Percentiles rank a stretch among this genome's conserved stretches.
Conservation (phyloP, 2,113 vertebrate genomes). For the Fulica atra region DNA sequence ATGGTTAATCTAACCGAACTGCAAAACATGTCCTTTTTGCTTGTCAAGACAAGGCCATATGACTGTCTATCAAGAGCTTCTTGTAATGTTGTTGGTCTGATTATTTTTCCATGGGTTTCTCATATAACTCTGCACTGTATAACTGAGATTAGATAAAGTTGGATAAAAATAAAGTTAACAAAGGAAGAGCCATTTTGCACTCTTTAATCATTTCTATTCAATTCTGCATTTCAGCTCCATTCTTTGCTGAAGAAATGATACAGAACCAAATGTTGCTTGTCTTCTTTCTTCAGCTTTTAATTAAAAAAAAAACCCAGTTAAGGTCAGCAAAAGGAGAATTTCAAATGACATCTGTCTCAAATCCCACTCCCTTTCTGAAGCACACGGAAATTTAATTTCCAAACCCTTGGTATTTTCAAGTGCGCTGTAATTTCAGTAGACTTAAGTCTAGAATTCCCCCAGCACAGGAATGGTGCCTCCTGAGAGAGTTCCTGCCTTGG, state of each 20-base stretch:
- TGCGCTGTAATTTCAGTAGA: not conserved
- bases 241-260: not conserved
- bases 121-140: constrained; percentile 16
- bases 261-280: not conserved
- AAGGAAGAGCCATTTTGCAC: not conserved
- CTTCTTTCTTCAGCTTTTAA: constrained; percentile 13
- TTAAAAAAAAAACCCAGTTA: not conserved
- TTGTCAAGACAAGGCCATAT: not conserved
- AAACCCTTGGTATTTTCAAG: not conserved
- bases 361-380: not conserved
- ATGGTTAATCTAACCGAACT: not conserved
- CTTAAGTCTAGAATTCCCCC: not conserved
- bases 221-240: not conserved
- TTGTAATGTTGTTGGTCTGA: not conserved
- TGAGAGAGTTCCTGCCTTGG: constrained; percentile 19
- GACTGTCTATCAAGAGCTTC: not conserved
- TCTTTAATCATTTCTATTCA: not conserved
- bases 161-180: constrained; percentile 25
- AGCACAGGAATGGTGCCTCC: not conserved
- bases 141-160: constrained; percentile 49
- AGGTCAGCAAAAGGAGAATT: constrained; percentile 7
- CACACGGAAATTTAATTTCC: not conserved
- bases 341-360: not conserved
- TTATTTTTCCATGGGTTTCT: constrained; percentile 48
- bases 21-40: not conserved